Conservation (phyloP, 1,140 invertebrate genomes). For the Harpegnathos saltator region DNA sequence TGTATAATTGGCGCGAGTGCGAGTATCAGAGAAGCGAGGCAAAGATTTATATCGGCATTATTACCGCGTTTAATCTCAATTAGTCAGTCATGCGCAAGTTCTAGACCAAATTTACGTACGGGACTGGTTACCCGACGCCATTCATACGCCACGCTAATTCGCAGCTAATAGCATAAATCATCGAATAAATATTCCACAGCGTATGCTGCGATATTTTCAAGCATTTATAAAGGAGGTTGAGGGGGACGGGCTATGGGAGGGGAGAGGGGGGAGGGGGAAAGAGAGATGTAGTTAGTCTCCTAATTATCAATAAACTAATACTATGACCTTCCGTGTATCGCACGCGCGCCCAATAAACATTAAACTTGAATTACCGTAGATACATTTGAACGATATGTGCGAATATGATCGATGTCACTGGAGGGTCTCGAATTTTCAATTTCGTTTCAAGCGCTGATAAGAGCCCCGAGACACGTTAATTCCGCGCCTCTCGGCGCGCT, state of each 20-base stretch:
- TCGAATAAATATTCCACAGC: slow-evolving; percentile 1
- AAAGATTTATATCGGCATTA: slow-evolving; percentile 69
- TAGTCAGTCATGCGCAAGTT: slow-evolving; percentile 66
- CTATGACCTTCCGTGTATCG: neutral
- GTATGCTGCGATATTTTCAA: slow-evolving; percentile 16
- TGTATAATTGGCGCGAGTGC: slow-evolving; percentile 45
- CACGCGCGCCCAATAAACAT: neutral
- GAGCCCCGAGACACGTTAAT: neutral
- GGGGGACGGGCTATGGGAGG: too few relatives aligned
- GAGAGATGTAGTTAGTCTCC: too few relatives aligned
- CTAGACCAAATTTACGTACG: slow-evolving; percentile 60
- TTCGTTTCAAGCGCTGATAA: neutral
- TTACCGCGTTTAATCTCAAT: slow-evolving; percentile 69
- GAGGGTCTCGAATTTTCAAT: neutral
- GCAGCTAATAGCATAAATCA: slow-evolving; percentile 47
- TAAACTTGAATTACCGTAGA: neutral
- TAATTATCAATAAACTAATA: slow-evolving; percentile 15
- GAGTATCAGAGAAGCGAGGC: slow-evolving; percentile 44
- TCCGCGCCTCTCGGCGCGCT: neutral
- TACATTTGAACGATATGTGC: too few relatives aligned
- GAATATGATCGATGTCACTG: too few relatives aligned
- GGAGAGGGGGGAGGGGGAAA: too few relatives aligned
- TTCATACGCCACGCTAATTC: slow-evolving; percentile 39
- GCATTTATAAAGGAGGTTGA: too few relatives aligned
- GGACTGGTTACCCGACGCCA: slow-evolving; percentile 35